Base-by-base conservation (phyloP, 1,140 invertebrate species). In the Riptortus pedestris region DNA sequence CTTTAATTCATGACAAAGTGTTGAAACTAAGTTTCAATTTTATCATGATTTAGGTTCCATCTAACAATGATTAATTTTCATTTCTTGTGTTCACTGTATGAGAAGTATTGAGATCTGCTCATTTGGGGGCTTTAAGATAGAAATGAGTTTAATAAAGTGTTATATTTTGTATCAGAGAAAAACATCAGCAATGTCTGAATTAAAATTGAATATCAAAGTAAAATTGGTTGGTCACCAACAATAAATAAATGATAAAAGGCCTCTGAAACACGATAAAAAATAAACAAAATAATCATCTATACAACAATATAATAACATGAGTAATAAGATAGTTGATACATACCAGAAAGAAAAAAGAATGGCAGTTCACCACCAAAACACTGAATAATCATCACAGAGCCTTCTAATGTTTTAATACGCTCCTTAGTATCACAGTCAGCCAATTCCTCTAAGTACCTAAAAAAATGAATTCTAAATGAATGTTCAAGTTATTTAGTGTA, bases 341-440 rank as follows among this genome's bases (percentile, higher is more conserved):
- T 59, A 78, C 84, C 83, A 18, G 90, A 91, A 14, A 91, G 71
- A 72, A 93, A 92, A 76, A 94, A 89, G 69, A 93, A 91, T 0
- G 90, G 90, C 65, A 93, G 74, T 76, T 95, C 91, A n/a, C 93
- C 93, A 24, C 84, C 75, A 68, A 94, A 86, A 67, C 86, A 89
- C 72, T 93, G 88, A 55, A 93, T 81, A 3, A 83, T 83, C 70
- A 86, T 84, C 3, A 84, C 83, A 1, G 86, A 69, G 1, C 92
- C 93, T 74, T 95, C 83, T 1, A 96, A 72, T 0, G 91, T 87
- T 75, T 93, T 91, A 7, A 88, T 79, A 74, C 81, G 84, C 1
- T 73, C 71, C 20, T 73, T 65, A 5, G 74, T 74, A 43, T 77
- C 74, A 68, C 80, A 81, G 26, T 75, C 73, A 0, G 82, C 80